Evolutionary conservation across 2,797 vertebrate genomes (phyloP), one percentile per base, ranked within the genome.

Genomic region (Lepilemur ruficaudatus): DNA sequence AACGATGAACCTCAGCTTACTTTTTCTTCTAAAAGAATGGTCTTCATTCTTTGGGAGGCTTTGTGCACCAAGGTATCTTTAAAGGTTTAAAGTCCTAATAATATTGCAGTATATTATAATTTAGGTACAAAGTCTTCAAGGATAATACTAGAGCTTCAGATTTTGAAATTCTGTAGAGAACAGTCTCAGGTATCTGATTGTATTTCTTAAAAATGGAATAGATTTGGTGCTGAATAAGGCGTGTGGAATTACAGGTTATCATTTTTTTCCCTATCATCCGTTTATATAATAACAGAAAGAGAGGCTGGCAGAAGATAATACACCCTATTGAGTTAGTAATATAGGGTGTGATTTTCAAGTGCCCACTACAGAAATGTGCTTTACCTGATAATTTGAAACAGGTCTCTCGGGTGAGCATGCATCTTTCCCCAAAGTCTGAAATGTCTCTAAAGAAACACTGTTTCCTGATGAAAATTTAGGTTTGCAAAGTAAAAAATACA

Each of bases 281-380:
- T 95, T 97, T 95, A 92, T 97, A 41, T 84, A 91, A 92, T 95
- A 94, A 97, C 92, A 83, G 90, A 96, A 90, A 87, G 92, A 63
- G 69, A 95, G 87, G 32, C 86, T 93, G 69, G 46, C 67, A 78
- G 89, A 76, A 94, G 94, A 96, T 78, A 93, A 82, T 93, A 90
- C 9, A 41, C 83, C 76, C 72, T 88, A 85, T 59, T 87, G 89
- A 96, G 67, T 93, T 86, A 79, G 91, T 96, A 97, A 95, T 94
- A 76, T 38, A 88, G 20, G 80, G 76, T 97, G 57, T 97, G 96
- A 90, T 95, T 96, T 95, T 93, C 89, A 97, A 96, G 87, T 96
- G 86, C 95, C 95, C 96, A 82, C 96, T 97, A 28, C n/a, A 92
- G 95, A 92, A 95, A 87, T 88, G 50, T 75, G 46, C 72, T 96